Conservation (phyloP, 1,140 invertebrate species). For the Hormaphis cornu region DNA sequence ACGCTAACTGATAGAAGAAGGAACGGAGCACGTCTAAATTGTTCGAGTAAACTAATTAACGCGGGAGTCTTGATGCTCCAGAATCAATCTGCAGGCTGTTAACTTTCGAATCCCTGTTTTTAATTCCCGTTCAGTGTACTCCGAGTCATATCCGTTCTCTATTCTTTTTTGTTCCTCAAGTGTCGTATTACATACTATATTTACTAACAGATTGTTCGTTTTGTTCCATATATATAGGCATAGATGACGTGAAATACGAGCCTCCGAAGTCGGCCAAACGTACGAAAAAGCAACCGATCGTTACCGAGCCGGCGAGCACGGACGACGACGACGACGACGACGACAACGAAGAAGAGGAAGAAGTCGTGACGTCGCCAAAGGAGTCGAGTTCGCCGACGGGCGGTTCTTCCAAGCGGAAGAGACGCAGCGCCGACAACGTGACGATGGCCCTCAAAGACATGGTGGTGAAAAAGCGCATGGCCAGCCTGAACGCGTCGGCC, state of each 20-base stretch:
- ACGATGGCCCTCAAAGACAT: conserved; percentile 78
- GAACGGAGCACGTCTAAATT: not conserved
- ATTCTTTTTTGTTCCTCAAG: no score
- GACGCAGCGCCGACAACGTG: conserved; percentile 53
- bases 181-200: not conserved
- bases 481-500: conserved; percentile 82
- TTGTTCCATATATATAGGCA: conserved; percentile 34
- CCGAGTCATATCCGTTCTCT: no score
- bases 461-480: conserved; percentile 83
- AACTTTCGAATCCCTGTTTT: no score
- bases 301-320: not conserved
- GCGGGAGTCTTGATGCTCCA: no score
- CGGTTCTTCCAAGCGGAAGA: conserved; percentile 35
- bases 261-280: conserved; percentile 37
- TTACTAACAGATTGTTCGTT: not conserved
- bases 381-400: not conserved
- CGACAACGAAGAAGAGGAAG: not conserved
- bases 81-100: no score
- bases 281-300: conserved; percentile 7
- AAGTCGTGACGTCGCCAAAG: not conserved
- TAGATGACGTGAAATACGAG: conserved; percentile 44
- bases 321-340: not conserved
- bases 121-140: no score
- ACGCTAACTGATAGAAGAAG: not conserved
- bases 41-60: no score